A percentile compares a stretch with the other conserved stretches of the same genome.
Evolutionary conservation across 2,888 invertebrate species (phyloP).

Genomic region (Cephus spinipes): DNA sequence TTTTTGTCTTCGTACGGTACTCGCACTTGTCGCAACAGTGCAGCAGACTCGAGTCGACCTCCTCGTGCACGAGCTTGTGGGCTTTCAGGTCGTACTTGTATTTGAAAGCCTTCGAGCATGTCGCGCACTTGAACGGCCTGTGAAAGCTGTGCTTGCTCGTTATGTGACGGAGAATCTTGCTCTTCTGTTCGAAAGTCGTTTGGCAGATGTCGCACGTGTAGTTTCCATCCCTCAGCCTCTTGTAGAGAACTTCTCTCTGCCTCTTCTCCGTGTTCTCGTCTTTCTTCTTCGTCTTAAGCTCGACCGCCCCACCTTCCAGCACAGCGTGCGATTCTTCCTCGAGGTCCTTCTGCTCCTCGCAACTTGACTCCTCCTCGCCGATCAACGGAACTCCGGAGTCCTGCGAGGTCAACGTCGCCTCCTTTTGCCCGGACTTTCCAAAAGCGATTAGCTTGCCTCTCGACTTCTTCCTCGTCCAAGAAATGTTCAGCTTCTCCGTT

Average conservation of each 20-base stretch:
- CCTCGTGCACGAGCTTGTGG: constrained; percentile 40
- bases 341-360: neutral
- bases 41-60: constrained; percentile 30
- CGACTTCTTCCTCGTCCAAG: neutral
- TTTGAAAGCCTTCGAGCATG: constrained; percentile 46
- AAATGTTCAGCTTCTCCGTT: neutral
- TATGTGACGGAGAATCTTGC: constrained; percentile 48
- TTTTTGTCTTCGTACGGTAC: constrained; percentile 45
- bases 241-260: constrained; percentile 29
- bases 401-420: neutral
- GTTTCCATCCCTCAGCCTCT: constrained; percentile 37
- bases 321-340: neutral
- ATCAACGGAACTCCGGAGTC: neutral
- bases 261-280: neutral
- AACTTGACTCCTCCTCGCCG: neutral
- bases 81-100: constrained; percentile 51
- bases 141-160: constrained; percentile 49
- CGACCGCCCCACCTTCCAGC: neutral
- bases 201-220: constrained; percentile 40
- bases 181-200: constrained; percentile 41
- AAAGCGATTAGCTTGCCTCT: neutral
- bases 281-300: constrained; percentile 6
- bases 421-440: neutral
- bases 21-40: constrained; percentile 52
- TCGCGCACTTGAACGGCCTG: constrained; percentile 44